phyloP scores from a whole-genome alignment of 1,140 invertebrate genomes.

The Scaptomyza montana region DNA sequence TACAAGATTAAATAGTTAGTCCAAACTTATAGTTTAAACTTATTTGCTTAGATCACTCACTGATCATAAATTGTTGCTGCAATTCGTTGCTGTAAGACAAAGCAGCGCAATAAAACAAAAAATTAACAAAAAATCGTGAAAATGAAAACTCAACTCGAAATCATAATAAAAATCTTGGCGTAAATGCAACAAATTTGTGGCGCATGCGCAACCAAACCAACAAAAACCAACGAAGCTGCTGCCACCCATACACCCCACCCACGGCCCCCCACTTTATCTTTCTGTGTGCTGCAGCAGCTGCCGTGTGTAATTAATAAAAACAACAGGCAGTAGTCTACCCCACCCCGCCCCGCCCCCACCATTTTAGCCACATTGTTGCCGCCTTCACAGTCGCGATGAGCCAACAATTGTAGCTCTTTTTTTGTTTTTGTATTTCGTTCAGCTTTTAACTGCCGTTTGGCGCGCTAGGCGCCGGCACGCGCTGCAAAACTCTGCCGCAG shows the following conservation, averaged over 20 bases:
- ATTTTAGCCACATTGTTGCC: constrained; percentile 24
- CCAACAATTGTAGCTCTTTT: constrained; percentile 34
- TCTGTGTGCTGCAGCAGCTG: constrained; percentile 7
- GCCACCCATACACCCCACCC: not conserved
- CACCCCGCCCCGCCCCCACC: not conserved
- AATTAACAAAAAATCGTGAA: constrained; percentile 11
- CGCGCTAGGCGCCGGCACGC: constrained; percentile 48
- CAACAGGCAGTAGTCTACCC: constrained; percentile 32
- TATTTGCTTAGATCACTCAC: constrained; percentile 23
- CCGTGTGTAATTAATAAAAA: constrained; percentile 54
- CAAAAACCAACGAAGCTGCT: constrained; percentile 35
- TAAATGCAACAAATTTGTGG: constrained; percentile 58
- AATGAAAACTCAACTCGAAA: constrained; percentile 43
- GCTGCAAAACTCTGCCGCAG: constrained; percentile 19
- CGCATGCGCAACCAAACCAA: constrained; percentile 46
- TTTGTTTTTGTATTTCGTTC: constrained; percentile 12
- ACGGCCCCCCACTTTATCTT: no score
- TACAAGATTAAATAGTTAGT: no score
- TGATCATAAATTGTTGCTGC: constrained; percentile 21
- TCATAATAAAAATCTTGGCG: constrained; percentile 54
- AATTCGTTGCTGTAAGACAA: constrained; percentile 12
- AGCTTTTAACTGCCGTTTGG: constrained; percentile 46
- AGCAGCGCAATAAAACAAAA: constrained; percentile 8
- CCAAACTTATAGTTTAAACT: not conserved
- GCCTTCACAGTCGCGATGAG: constrained; percentile 31